A percentile compares a stretch with the other conserved stretches of the same genome.
Evolutionary conservation across 2,113 vertebrate genomes (phyloP).

Genomic region (Apeltes quadracus): DNA sequence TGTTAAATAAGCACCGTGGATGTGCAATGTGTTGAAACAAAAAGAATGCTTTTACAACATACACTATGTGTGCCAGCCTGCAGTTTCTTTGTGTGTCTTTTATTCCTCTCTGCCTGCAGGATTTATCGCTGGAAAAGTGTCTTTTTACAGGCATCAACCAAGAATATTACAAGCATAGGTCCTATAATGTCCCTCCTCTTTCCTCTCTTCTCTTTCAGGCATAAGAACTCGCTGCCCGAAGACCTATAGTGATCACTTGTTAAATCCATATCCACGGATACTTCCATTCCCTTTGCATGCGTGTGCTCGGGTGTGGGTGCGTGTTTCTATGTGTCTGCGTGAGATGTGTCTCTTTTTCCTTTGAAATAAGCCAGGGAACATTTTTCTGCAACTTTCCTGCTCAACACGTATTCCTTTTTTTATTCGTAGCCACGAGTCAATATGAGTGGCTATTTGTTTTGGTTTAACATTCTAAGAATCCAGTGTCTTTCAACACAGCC

Average conservation of each 20-base stretch:
- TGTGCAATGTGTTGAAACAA: conserved; percentile 1
- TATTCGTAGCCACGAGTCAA: conserved; percentile 7
- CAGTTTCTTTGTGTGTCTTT: conserved; percentile 1
- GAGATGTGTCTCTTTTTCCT: conserved; percentile 34
- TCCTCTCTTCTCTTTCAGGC: conserved; percentile 59
- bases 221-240: conserved; percentile 50
- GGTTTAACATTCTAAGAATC: conserved; percentile 1
- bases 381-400: conserved; percentile 23
- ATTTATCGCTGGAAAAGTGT: conserved; percentile 9
- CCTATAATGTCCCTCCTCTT: conserved; percentile 2
- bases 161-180: background rate
- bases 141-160: conserved; percentile 10
- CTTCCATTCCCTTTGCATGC: conserved; percentile 35
- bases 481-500: conserved; percentile 31
- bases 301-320: conserved; percentile 16
- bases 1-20: background rate
- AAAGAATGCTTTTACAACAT: background rate
- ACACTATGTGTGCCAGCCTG: background rate
- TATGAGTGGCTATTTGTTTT: conserved; percentile 5
- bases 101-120: conserved; percentile 19
- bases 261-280: conserved; percentile 35
- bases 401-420: conserved; percentile 10
- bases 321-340: conserved; percentile 29
- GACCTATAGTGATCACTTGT: conserved; percentile 63
- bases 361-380: conserved; percentile 38